Percentiles rank a stretch among this genome's conserved stretches.
Conservation (phyloP, 2,113 vertebrate species). For the Datnioides undecimradiatus region DNA sequence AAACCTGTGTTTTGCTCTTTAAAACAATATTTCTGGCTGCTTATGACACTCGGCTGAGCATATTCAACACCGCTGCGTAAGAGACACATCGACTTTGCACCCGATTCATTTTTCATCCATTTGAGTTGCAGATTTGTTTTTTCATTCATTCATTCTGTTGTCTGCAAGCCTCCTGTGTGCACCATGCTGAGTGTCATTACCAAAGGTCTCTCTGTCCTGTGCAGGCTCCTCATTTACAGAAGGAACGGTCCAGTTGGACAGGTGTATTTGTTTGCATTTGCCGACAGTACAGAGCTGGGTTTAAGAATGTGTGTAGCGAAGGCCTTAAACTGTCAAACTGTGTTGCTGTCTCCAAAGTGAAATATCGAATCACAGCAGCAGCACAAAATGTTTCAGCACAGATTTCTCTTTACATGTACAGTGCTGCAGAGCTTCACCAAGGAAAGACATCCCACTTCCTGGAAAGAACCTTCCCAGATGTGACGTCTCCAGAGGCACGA, state of each 20-base stretch:
- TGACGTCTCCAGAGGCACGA: neutral
- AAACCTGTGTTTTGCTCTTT: too few species aligned
- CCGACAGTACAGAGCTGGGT: neutral
- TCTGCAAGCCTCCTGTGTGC: too few species aligned
- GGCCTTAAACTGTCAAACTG: neutral
- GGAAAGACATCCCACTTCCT: neutral
- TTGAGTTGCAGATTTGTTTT: too few species aligned
- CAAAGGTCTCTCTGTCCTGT: neutral
- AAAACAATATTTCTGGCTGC: too few species aligned
- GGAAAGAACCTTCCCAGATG: slow-evolving; percentile 20
- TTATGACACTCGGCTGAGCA: too few species aligned
- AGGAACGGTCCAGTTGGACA: neutral
- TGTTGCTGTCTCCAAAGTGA: neutral
- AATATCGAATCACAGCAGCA: neutral
- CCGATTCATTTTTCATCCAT: too few species aligned
- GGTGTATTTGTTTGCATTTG: neutral
- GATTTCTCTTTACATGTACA: slow-evolving; percentile 19
- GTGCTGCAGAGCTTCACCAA: slow-evolving; percentile 10
- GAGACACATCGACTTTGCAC: too few species aligned
- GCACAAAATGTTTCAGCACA: neutral
- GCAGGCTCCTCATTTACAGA: neutral
- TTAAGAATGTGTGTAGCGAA: neutral
- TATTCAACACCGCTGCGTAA: too few species aligned
- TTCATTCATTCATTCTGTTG: too few species aligned
- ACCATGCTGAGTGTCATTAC: neutral